Evolutionary conservation across 2,113 vertebrate species (phyloP), one percentile per base, ranked within the genome.

Genomic region (Nibea coibor): DNA sequence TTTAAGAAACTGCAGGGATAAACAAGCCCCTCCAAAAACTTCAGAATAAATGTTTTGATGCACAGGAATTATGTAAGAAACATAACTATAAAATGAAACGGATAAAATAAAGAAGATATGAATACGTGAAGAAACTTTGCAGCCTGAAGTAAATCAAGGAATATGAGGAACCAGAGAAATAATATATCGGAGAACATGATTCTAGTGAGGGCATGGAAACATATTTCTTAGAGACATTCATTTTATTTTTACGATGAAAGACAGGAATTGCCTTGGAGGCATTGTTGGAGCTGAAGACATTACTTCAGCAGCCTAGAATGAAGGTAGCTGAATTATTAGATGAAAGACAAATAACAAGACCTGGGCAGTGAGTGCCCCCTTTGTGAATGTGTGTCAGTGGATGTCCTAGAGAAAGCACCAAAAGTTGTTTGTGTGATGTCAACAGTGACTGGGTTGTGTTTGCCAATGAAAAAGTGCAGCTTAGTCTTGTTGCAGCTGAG

Each of bases 181-280:
- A 51, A 68, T 72, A 63, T 75, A 63, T 72, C 20, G 39, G 63
- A 83, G 76, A 63, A 61, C 50, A 54, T 75, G 42, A 81, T 81
- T 86, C 57, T 69, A 56, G 51, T 57, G 66, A 51, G 67, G n/a
- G 39, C 1, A 59, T 45, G 24, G 73, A 74, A 65, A 68, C 48
- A 68, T 67, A 72, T 82, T 76, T 81, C 35, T 43, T 67, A 14
- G 22, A 72, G 74, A 81, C 43, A 68, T 88, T 80, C 6, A 83
- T 86, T 88, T 88, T 78, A 67, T 81, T 83, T 39, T 89, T 72
- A 79, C 17, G 31, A 70, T 79, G 59, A 76, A 81, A 75, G 70
- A 82, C 71, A 77, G 71, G 19, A 63, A 76, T 76, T 87, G 78
- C 81, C 66, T 84, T 48, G 35, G 45, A 78, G 77, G 74, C 42